Evolutionary conservation across 2,888 invertebrate species (phyloP), one percentile per base, ranked within the genome.

Genomic region (Epistrophe grossulariae): DNA sequence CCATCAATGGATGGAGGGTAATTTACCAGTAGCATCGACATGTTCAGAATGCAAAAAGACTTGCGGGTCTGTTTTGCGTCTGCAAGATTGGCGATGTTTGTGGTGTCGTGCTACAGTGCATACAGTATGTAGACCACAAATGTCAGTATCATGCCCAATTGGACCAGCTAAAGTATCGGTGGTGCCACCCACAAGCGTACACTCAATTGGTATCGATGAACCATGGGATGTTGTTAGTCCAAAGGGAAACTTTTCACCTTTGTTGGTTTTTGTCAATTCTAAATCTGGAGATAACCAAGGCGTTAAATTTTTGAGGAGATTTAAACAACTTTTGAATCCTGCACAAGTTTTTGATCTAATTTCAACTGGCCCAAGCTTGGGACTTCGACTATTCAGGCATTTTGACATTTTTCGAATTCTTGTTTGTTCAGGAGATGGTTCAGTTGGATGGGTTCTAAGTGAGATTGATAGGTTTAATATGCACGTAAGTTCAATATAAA

Each of bases 201-300:
- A 98, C 94, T 97, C 97, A 89, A 97, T 98, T 90, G 97, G 97
- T 76, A 95, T 95, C 43, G 98, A 98, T 91, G 98, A 98, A 91
- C 97, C 97, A 72, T 98, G 98, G 98, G 96, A 97, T 92, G 97
- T 97, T 35, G 96, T 96, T 0, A 95, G 97, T 90, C 94, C 96
- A 35, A 94, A 94, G 90, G 94, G 94, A 0, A 92, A 92, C 79
- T 93, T 93, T 73, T 93, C 93, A 88, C 99, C 99, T 15, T 95
- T 99, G 78, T 95, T 99, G 88, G 99, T 99, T 88, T 99, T 99
- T 93, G 99, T 99, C 91, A 99, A 99, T 94, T 98, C 98, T 88
- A 98, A 99, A 94, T 98, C 98, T 89, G 98, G 99, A 90, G 99
- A 99, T 94, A 99, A 98, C 94, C 99, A 99, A 93, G 99, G 99